A percentile compares a stretch with the other conserved stretches of the same genome.
Evolutionary conservation across 1,140 invertebrate genomes (phyloP).

Genomic region (Macrocentrus cingulum): DNA sequence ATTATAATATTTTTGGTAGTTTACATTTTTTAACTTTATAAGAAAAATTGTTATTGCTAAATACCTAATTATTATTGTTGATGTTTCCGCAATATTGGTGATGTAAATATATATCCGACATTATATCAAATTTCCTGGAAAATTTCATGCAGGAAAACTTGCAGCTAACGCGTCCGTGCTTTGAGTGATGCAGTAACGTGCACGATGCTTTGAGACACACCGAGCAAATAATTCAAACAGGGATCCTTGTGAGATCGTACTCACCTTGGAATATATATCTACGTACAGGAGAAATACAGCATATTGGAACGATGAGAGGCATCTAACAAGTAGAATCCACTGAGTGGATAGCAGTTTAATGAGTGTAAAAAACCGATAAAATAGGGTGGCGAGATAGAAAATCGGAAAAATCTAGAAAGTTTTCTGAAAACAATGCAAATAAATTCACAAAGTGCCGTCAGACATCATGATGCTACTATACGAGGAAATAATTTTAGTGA

Average conservation of each 20-base stretch:
- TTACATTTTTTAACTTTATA: no score
- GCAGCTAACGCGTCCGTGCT: constrained; percentile 18
- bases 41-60: no score
- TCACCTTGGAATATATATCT: not conserved
- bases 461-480: no score
- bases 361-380: not conserved
- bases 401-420: not conserved
- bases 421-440: constrained; percentile 1
- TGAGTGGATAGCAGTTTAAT: no score
- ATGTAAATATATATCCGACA: no score
- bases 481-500: no score
- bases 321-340: no score
- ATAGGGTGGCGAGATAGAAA: not conserved
- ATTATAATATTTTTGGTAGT: no score
- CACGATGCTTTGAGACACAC: constrained; percentile 31
- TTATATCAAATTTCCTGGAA: constrained; percentile 7
- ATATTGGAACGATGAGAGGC: no score
- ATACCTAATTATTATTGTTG: no score
- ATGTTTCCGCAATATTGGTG: no score
- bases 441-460: constrained; percentile 13
- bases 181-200: constrained; percentile 29
- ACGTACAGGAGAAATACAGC: not conserved
- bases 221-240: constrained; percentile 38
- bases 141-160: not conserved
- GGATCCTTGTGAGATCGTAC: constrained; percentile 21